These are phyloP conservation scores for Ptilodon capucinus DNA, from an alignment of 2,888 invertebrate species.

Conservation along the genomic window DNA sequence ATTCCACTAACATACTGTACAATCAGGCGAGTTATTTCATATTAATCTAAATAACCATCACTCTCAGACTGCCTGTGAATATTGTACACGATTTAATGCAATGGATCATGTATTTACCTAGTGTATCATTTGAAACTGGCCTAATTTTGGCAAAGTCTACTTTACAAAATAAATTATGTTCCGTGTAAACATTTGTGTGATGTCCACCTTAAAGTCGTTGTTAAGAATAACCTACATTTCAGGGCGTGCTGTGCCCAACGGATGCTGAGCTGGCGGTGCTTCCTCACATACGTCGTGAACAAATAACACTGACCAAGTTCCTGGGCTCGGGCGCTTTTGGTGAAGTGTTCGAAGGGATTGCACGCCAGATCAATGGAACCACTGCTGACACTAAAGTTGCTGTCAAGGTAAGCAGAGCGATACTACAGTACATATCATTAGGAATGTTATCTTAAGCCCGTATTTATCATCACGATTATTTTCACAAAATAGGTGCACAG, in stretches of 20 bases:
- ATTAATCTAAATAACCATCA: neutral
- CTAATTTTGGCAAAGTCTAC: too few species aligned
- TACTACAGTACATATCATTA: neutral
- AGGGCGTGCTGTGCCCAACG: slow-evolving; percentile 80
- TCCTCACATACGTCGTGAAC: slow-evolving; percentile 93
- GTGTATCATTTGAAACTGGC: too few species aligned
- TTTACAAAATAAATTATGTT: too few species aligned
- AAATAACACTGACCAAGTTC: slow-evolving; percentile 93
- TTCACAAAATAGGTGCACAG: neutral
- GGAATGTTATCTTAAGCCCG: neutral
- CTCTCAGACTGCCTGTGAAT: too few species aligned
- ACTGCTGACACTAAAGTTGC: slow-evolving; percentile 90
- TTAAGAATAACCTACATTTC: slow-evolving; percentile 13
- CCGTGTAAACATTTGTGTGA: too few species aligned
- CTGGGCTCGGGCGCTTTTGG: slow-evolving; percentile 98
- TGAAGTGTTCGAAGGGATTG: slow-evolving; percentile 97
- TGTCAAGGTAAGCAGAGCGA: slow-evolving; percentile 86
- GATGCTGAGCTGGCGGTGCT: slow-evolving; percentile 90
- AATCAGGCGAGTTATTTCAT: slow-evolving; percentile 75
- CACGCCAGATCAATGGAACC: slow-evolving; percentile 85
- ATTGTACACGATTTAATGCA: too few species aligned
- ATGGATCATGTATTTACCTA: too few species aligned
- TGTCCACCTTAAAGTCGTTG: neutral
- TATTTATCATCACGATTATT: too few species aligned
- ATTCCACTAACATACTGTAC: slow-evolving; percentile 93